phyloP scores from a whole-genome alignment of 2,888 invertebrate genomes.

The Drosophila kambysellisi region DNA sequence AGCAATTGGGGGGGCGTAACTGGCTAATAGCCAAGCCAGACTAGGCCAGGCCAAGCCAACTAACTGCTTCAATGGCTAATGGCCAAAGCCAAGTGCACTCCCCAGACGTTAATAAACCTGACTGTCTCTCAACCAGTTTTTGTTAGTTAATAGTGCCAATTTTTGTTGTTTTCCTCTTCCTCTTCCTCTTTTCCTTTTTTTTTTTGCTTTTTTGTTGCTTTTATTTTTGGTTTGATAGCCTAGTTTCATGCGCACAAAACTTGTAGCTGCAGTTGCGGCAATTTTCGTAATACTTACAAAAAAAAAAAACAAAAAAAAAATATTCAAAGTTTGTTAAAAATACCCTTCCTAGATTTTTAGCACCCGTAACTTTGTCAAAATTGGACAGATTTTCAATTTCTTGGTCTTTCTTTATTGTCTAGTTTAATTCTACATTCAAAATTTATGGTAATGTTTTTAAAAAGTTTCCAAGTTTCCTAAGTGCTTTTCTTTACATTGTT shows the following conservation, averaged over 20 bases:
- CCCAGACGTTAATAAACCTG: slow-evolving; percentile 61
- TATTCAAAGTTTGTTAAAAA: not conserved
- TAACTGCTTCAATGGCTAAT: slow-evolving; percentile 35
- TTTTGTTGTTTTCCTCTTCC: slow-evolving; percentile 35
- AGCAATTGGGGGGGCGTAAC: slow-evolving; percentile 23
- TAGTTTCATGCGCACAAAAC: slow-evolving; percentile 56
- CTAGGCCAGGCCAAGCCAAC: not conserved
- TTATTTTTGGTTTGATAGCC: slow-evolving; percentile 42
- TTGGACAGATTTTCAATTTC: not conserved
- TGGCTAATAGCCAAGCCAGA: slow-evolving; percentile 8
- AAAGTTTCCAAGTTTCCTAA: not conserved
- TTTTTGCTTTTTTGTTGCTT: not conserved
- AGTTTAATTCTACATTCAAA: not conserved
- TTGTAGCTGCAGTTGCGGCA: slow-evolving; percentile 47
- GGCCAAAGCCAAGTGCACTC: slow-evolving; percentile 58
- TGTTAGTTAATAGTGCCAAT: slow-evolving; percentile 46
- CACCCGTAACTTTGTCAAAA: not conserved
- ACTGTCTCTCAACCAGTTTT: slow-evolving; percentile 41
- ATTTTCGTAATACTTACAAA: not conserved
- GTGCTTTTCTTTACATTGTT: too few species aligned
- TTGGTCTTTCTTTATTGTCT: not conserved
- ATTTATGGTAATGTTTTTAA: not conserved
- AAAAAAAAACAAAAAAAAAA: not conserved
- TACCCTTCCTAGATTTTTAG: not conserved
- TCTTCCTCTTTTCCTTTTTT: not conserved